A percentile compares a stretch with the other conserved stretches of the same genome.
Conservation (phyloP, 2,797 vertebrate genomes). For the Peromyscus attwateri region DNA sequence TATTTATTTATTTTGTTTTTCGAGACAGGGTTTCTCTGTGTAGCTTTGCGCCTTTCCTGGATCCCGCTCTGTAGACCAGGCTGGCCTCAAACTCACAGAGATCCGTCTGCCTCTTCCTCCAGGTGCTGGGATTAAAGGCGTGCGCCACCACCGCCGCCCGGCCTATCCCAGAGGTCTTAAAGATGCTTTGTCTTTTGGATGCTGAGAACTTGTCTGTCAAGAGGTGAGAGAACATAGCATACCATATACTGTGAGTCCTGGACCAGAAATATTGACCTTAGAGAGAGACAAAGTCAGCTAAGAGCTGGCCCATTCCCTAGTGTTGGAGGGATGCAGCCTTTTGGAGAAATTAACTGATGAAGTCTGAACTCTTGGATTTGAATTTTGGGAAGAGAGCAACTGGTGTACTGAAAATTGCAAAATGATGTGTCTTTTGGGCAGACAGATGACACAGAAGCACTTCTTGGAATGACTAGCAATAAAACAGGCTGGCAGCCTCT, state of each 20-base stretch:
- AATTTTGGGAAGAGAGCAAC: background rate
- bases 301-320: background rate
- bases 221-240: background rate
- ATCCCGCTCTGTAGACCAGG: no score
- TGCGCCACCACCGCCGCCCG: no score
- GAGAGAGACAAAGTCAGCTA: background rate
- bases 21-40: no score
- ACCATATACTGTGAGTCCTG: background rate
- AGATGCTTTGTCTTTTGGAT: conserved; percentile 6
- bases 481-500: no score
- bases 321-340: background rate
- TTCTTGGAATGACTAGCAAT: background rate
- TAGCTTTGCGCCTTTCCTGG: no score
- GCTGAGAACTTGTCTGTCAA: background rate
- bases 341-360: background rate
- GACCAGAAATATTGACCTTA: background rate
- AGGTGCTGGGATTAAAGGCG: no score
- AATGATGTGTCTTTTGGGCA: background rate
- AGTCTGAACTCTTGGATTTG: background rate
- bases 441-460: background rate
- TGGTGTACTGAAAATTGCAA: background rate
- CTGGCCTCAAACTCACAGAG: no score
- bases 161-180: background rate
- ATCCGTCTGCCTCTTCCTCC: no score
- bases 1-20: no score